Evolutionary conservation across 2,888 invertebrate genomes (phyloP), one percentile per base, ranked within the genome.

Genomic region (Trichogramma evanescens): DNA sequence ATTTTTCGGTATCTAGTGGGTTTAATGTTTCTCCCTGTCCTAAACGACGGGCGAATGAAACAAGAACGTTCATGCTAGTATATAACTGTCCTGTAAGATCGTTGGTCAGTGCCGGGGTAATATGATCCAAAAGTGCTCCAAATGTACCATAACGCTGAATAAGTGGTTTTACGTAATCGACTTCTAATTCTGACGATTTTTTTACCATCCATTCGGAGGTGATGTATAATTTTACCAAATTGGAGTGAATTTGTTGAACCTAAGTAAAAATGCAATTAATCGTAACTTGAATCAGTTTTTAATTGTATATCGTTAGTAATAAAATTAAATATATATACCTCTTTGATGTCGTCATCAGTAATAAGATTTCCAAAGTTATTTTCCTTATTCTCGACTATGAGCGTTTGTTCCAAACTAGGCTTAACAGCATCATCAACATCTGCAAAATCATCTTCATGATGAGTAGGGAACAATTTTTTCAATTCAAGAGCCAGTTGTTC

Each of bases 391-490:
- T 26, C 26, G 1, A 39, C 4, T 6, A 8, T 46, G 0, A 51
- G 2, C 3, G 76, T 66, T 56, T 39, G 66, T 46, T 64, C 62
- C 46, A 64, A 64, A 59, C 80, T 66, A 3, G 63, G 56, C 3
- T 45, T 13, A 4, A 61, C 63, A 67, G 78, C 61, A 72, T 80
- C 76, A 71, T 84, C 77, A 54, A 90, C 84, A 65, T 90, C 89
- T 0, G 81, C 79, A 74, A 91, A 91, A 73, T 91, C 91, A 52
- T 80, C 74, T 26, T 26, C 26, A 0, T 85, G 80, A 67, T 82
- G 83, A 0, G 85, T 86, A 0, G 89, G 89, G 71, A 91, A 91
- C 71, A 89, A 80, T 71, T 84, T 81, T 64, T 82, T 80, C 59
- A 91, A 83, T 78, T 90, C 89, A 57, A 82, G 78, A 13, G 81